phyloP scores from a whole-genome alignment of 2,888 invertebrate species.

The Acleris cristana region DNA sequence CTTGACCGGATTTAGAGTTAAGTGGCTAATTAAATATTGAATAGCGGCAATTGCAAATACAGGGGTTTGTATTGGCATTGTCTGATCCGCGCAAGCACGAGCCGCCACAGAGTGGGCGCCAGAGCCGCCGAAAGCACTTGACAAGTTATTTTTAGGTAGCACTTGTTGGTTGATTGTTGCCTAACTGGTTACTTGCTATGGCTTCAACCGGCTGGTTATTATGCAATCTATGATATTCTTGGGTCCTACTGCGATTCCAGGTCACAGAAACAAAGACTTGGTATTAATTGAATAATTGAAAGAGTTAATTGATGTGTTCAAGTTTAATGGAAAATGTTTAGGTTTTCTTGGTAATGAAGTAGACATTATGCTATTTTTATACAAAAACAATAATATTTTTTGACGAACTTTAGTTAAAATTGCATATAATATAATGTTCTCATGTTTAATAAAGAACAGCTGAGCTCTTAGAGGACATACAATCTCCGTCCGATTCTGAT shows the following conservation, averaged over 20 bases:
- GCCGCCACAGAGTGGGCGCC: constrained; percentile 18
- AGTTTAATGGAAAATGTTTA: no score
- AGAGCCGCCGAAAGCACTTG: constrained; percentile 22
- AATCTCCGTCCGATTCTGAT: no score
- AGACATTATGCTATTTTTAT: no score
- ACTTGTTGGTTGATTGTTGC: constrained; percentile 27
- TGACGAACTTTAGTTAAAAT: no score
- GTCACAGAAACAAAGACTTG: no score
- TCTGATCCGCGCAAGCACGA: constrained; percentile 8
- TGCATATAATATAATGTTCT: no score
- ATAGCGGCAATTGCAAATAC: constrained; percentile 9
- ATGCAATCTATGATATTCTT: constrained; percentile 6
- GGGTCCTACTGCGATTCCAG: not conserved
- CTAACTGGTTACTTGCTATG: constrained; percentile 6
- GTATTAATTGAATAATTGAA: no score
- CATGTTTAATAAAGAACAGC: no score
- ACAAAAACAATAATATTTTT: no score
- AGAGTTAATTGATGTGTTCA: no score
- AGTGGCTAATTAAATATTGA: constrained; percentile 1
- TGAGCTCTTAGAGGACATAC: no score
- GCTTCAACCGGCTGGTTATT: constrained; percentile 9
- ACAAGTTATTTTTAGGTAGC: constrained; percentile 39
- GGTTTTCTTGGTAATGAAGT: no score
- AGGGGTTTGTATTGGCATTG: constrained; percentile 12
- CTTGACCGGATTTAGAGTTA: constrained; percentile 10